Base-by-base conservation (phyloP, 2,797 vertebrate genomes). In the Denticeps clupeoides region DNA sequence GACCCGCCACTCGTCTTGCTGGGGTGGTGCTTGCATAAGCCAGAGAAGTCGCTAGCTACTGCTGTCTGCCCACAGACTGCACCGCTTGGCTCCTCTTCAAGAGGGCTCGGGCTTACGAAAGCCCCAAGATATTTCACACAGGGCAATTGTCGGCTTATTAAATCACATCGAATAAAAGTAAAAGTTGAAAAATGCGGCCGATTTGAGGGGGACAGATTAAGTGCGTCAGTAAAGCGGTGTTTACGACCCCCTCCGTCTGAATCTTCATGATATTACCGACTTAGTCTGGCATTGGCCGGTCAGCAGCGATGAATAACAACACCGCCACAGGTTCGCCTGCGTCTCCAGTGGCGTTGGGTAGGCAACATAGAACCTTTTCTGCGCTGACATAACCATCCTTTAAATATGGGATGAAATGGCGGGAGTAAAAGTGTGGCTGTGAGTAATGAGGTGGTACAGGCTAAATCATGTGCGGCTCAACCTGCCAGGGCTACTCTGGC, bases 161-260 rank as follows among this genome's bases (percentile, higher is more conserved):
- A 71, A 77, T 72, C 65, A 69, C 32, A 52, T 47, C 22, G 13
- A 37, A 38, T 46, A 69, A 58, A 69, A 63, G 54, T 50, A 54
- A 65, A 53, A 62, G 47, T 47, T 19, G 33, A 47, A 61, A 64
- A 65, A 54, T 52, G 32, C 58, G 53, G 63, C 60, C 37, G 51
- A 62, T 63, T 49, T 1, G 11, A 64, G 51, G n/a, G 27, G 33
- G 49, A 27, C 35, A 48, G 47, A 51, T 53, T 41, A 46, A 25
- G 27, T 56, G 43, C 27, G 56, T 55, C 27, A 37, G 37, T 45
- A 57, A 62, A 65, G 51, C 49, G 51, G 51, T 56, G 65, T 62
- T 67, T 42, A 53, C 62, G 50, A 51, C 53, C 29, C 6, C 22
- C 3, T 15, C n/a, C 23, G 58, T 50, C 58, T 63, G 40, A 35